These are phyloP conservation scores for Ormyrus thymus DNA, from an alignment of 2,888 invertebrate genomes.

Conservation along the genomic window DNA sequence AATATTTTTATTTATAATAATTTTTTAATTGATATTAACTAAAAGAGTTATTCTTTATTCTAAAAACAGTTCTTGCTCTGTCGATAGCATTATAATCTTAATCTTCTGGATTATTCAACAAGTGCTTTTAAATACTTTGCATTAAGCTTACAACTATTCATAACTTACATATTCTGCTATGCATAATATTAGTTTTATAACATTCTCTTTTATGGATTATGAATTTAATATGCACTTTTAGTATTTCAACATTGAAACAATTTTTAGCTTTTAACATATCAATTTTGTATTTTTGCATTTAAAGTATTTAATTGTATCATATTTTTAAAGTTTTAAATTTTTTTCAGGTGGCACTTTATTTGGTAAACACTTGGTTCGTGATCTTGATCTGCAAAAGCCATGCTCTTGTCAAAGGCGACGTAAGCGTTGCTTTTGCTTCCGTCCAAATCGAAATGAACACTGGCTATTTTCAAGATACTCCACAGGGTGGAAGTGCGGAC, in stretches of 20 bases:
- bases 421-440: conserved; percentile 94
- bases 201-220: background rate
- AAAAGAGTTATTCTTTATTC: background rate
- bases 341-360: conserved; percentile 91
- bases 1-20: background rate
- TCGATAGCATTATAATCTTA: conserved; percentile 3
- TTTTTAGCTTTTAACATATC: background rate
- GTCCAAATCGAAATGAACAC: conserved; percentile 93
- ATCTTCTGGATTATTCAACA: conserved; percentile 28
- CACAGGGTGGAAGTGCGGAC: conserved; percentile 98
- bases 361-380: conserved; percentile 96
- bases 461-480: conserved; percentile 99
- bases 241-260: background rate
- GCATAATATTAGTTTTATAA: background rate
- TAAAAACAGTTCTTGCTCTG: conserved; percentile 5
- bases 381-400: conserved; percentile 93
- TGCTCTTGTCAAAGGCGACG: conserved; percentile 93
- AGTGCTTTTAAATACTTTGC: conserved; percentile 11
- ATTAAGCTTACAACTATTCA: conserved; percentile 11
- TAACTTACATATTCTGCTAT: background rate
- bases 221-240: no score
- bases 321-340: background rate
- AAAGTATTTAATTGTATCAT: background rate
- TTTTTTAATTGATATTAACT: background rate
- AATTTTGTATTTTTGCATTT: background rate